Evolutionary conservation across 2,113 vertebrate species (phyloP), one percentile per base, ranked within the genome.

Genomic region (Hyla sarda): DNA sequence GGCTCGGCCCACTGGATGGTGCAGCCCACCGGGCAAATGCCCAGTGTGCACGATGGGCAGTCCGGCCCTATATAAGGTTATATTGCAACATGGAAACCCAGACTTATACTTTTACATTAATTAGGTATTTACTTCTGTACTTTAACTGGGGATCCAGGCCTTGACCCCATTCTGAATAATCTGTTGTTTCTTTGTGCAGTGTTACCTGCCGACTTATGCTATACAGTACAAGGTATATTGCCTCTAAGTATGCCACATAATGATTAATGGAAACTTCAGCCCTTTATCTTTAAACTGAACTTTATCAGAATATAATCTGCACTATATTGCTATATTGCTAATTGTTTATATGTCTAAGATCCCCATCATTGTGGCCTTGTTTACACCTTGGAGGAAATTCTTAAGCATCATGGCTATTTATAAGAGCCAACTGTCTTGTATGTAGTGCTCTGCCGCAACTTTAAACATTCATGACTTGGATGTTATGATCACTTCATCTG

Each of bases 211-310:
- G 45, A 28, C 52, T 50, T 47, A 76, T 17, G 47, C 21, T 76
- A 19, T 76, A 52, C n/a, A 10, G 41, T 41, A 41, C n/a, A 41
- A 41, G 8, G 3, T 41, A 41, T 41, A 41, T 41, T 3, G 47
- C 45, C 13, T 30, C 14, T 50, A 25, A 54, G 50, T 77, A 77
- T 56, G 50, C 30, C 75, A 32, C 21, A 54, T 56, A 77, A 77
- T 77, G 16, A 77, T 77, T 77, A 77, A 54, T 77, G 28, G 50
- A 48, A 77, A 32, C 9, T 9, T 28, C 48, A 28, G 12, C 62
- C 13, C 23, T 47, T 25, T 78, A 78, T 78, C 75, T 78, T 28
- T 34, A n/a, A 78, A 56, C 19, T 78, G 28, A 78, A 13, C 45
- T 34, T 78, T 78, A 17, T 32, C 30, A 56, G 48, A 28, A 34